Evolutionary conservation across 2,113 vertebrate species (phyloP), one percentile per base, ranked within the genome.

Genomic region (Notothenia rossii): DNA sequence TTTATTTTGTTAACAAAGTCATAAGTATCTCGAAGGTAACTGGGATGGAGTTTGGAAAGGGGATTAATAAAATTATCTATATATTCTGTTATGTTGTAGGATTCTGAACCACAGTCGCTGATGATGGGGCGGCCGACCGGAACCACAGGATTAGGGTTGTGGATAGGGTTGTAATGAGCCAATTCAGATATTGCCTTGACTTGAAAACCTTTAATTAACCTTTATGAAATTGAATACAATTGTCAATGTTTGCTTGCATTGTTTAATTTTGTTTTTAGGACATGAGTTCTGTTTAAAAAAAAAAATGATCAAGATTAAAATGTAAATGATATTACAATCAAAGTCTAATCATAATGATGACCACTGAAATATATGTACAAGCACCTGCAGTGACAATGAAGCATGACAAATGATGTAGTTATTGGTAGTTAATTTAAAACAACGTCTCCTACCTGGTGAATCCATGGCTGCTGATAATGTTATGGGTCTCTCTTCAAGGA

Each of bases 361-460:
- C 11, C 20, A 25, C 25, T 56, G 11, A 14, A 7, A 65, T 48
- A 48, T 29, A 15, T 10, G 0, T 54, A 12, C 49, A 75, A 0
- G 3, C 20, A 43, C 15, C 29, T 10, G 13, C 15, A 7, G 11
- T 33, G 20, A n/a, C 33, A 10, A 36, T 46, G 7, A 7, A 53
- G 49, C 3, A 0, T n/a, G 25, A 77, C 7, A 51, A 40, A 58
- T 50, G 61, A 61, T 64, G 17, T 11, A 12, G 60, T 12, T 60
- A 48, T 7, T 48, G 5, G 10, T 20, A 10, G 22, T 20, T 43
- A 1, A 7, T 40, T 20, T 5, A 46, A 40, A 12, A 10, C 14
- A 1, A 3, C n/a, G 13, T 49, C 59, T 49, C 51, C 83, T 82
- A 92, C 89, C 83, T 84, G 60, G 87, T 59, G 88, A 64, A 48